Base-by-base conservation (phyloP, 2,797 vertebrate genomes). In the Silurus aristotelis region DNA sequence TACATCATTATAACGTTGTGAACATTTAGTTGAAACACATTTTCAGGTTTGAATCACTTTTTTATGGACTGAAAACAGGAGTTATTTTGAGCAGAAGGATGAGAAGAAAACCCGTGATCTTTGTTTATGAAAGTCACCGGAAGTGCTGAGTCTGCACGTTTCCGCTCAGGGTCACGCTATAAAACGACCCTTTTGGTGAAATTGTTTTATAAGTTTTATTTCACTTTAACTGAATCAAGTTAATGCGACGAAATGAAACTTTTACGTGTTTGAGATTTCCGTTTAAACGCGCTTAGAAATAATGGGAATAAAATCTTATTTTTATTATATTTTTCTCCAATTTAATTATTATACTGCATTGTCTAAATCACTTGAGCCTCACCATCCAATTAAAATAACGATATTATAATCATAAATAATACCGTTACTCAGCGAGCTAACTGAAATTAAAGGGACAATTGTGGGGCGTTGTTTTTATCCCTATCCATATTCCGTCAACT, bases 391-490 rank as follows among this genome's bases (percentile, higher is more conserved):
- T 9, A 2, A 43, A 31, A 20, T 10, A 38, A 52, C 46, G 3
- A 31, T 22, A 60, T 77, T 27, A 25, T 17, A 27, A 58, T 58
- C 1, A 6, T 38, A 12, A 22, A 60, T 22, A 38, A 38, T 6
- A 20, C 56, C 55, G 25, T 58, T 77, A 76, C 7, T 31, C 25
- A 1, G 56, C 31, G 17, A 31, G 25, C n/a, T 31, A 56, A 20
- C 15, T 19, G 31, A 58, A 77, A 38, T 77, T 77, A 77, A 77
- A 77, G 75, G 56, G 73, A 58, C 72, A 56, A 27, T 15, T 25
- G 4, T 10, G 13, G 8, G 52, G 58, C 48, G 71, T 75, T 76
- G 27, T 13, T 76, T 76, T 55, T 31, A 8, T 3, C 25, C 52
- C 73, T 31, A 76, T 0, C 55, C 75, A 2, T 20, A 60, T 77